These are phyloP conservation scores for Spatulosminthurus flaviceps DNA, from an alignment of 2,888 invertebrate species.

Conservation along the genomic window DNA sequence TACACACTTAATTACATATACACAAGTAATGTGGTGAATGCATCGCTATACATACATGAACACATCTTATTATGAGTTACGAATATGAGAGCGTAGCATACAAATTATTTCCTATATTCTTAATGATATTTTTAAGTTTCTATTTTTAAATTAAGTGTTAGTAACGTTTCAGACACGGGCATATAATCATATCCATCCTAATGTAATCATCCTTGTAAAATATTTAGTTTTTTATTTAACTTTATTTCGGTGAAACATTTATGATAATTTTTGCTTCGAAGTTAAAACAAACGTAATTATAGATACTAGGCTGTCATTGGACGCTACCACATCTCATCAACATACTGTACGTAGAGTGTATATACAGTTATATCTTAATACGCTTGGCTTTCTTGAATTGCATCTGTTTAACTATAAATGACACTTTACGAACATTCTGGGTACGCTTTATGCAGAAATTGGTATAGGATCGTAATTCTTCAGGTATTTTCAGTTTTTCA, in stretches of 20 bases:
- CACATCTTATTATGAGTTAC: conserved; percentile 28
- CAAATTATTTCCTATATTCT: conserved; percentile 1
- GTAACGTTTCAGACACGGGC: conserved; percentile 1
- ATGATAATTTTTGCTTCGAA: neutral
- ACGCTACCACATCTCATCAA: neutral
- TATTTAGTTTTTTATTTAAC: conserved; percentile 21
- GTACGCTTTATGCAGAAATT: conserved; percentile 9
- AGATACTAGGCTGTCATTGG: neutral
- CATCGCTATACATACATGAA: conserved; percentile 23
- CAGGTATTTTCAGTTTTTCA: neutral
- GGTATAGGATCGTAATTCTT: conserved; percentile 24
- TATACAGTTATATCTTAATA: neutral
- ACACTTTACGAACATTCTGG: neutral
- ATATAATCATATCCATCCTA: conserved; percentile 8
- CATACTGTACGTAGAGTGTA: conserved; percentile 11
- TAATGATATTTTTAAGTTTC: neutral
- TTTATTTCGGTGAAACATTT: neutral
- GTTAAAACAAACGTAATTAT: neutral
- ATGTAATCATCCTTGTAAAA: conserved; percentile 13
- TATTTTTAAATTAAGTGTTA: neutral
- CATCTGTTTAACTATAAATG: neutral
- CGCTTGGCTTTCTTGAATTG: neutral
- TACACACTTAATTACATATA: conserved; percentile 5
- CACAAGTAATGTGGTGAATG: conserved; percentile 9
- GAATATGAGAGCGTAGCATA: conserved; percentile 1